Evolutionary conservation across 2,113 vertebrate genomes (phyloP), one percentile per base, ranked within the genome.

Genomic region (Atractosteus spatula): DNA sequence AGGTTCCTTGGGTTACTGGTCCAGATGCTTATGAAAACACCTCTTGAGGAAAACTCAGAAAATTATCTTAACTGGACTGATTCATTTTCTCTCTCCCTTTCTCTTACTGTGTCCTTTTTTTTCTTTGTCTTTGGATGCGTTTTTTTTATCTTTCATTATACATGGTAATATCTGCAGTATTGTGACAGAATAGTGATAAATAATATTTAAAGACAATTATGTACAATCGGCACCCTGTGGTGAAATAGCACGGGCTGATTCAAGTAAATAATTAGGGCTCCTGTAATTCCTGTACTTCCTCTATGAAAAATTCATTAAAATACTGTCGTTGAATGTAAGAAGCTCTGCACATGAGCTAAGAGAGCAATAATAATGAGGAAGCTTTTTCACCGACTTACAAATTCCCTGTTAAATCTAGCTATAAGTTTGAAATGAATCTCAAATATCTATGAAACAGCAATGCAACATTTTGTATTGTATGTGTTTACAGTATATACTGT

Each of bases 161-260:
- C 82, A 75, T 82, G 74, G 84, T 88, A 86, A 77, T 81, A 81
- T 82, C 87, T 80, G 80, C 82, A 84, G 74, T 78, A 42, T 0
- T 76, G 10, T 81, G 74, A 82, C 78, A 80, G 68, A 76, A 83
- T 59, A 83, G 78, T 79, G 73, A 77, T 67, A 43, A 65, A 65
- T 77, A 74, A 80, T 65, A 81, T 86, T 85, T 74, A 67, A 67
- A 81, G 70, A 82, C 75, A 83, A 3, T 16, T 84, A 3, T 75
- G 76, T 63, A 57, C 84, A 80, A 79, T 82, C 84, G 77, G 82
- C 81, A 75, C 14, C 57, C 74, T 67, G 67, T 73, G 63, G 77
- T 85, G 13, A 73, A 71, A 78, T 83, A 65, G 62, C 41, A 72
- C 72, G 71, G 43, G 62, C 13, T 66, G 6, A 71, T 70, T 78